These are phyloP conservation scores for Deroptyus accipitrinus DNA, from an alignment of 2,113 vertebrate species.

Conservation along the genomic window DNA sequence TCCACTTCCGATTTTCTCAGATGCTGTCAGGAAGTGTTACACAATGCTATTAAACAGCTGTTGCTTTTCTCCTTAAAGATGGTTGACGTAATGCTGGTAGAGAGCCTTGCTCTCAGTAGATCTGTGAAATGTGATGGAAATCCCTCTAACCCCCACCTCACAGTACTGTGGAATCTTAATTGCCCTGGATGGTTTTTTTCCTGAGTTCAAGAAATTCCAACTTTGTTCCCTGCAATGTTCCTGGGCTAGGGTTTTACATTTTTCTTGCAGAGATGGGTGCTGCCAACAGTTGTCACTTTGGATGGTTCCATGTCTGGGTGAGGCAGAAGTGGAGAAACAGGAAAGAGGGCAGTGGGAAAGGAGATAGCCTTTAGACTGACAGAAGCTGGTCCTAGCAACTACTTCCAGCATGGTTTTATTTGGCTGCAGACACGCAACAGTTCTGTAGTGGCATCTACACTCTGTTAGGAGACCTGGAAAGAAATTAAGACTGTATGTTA, in stretches of 20 bases:
- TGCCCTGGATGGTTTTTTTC: background rate
- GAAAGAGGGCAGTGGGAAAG: background rate
- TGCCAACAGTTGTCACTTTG: background rate
- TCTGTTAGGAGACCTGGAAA: background rate
- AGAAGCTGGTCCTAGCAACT: background rate
- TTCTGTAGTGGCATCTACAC: background rate
- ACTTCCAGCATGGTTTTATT: background rate
- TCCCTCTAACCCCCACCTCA: background rate
- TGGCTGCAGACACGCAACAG: background rate
- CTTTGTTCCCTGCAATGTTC: background rate
- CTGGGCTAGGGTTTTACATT: background rate
- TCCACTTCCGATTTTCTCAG: conserved; percentile 26
- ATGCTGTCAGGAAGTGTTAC: background rate
- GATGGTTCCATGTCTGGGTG: background rate
- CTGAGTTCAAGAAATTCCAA: background rate
- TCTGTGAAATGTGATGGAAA: background rate
- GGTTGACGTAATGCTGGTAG: background rate
- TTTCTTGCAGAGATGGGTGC: background rate
- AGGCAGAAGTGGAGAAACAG: background rate
- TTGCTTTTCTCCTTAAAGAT: background rate
- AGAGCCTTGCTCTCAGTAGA: background rate
- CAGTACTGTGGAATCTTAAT: background rate
- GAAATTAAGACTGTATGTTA: background rate
- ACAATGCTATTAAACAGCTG: background rate
- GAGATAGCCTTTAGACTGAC: background rate